Evolutionary conservation across 2,797 vertebrate species (phyloP).

Genomic region (Sparidentex hasta): DNA sequence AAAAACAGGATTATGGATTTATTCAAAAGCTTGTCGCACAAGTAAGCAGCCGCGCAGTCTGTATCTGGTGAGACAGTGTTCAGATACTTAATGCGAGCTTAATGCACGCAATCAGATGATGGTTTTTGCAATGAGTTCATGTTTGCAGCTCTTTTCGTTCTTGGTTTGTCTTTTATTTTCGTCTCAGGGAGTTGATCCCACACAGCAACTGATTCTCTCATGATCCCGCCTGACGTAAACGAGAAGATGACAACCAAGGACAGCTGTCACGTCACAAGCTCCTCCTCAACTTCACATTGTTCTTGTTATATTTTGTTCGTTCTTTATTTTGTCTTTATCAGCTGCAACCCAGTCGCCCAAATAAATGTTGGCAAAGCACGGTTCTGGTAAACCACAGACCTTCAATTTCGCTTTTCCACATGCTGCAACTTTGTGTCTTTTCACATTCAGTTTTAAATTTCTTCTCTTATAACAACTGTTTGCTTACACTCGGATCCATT

Average conservation of each 20-base stretch:
- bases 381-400: too few relatives aligned
- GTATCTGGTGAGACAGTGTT: constrained; percentile 43
- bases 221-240: neutral
- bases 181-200: constrained; percentile 11
- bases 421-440: too few relatives aligned
- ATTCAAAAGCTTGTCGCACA: constrained; percentile 57
- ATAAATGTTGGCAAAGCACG: too few relatives aligned
- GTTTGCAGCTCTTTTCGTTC: constrained; percentile 8
- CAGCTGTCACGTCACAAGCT: too few relatives aligned
- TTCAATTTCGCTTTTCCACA: too few relatives aligned
- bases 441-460: too few relatives aligned
- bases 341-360: too few relatives aligned
- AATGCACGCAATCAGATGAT: constrained; percentile 12
- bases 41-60: constrained; percentile 43
- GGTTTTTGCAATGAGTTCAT: constrained; percentile 21
- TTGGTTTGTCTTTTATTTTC: constrained; percentile 8
- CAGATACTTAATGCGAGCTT: constrained; percentile 25
- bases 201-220: constrained; percentile 2
- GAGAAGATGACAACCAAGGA: neutral
- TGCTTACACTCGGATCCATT: too few relatives aligned
- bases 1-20: constrained; percentile 81
- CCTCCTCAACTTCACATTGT: neutral
- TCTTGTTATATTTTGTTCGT: neutral
- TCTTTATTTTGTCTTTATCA: neutral
- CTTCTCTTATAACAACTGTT: too few relatives aligned